Evolutionary conservation across 2,797 vertebrate genomes (phyloP).

Genomic region (Halcyon badia): DNA sequence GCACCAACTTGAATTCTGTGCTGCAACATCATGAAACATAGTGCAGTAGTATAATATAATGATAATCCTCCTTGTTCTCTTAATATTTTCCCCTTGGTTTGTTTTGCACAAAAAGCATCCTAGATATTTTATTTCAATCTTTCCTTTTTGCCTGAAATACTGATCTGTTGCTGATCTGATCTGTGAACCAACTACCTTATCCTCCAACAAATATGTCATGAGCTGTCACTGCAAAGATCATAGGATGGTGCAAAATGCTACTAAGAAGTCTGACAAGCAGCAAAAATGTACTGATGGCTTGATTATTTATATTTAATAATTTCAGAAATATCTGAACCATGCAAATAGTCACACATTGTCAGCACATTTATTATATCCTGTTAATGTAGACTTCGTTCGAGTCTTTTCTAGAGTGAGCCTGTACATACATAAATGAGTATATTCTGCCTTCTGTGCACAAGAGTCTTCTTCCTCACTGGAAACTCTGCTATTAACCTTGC

Average conservation of each 20-base stretch:
- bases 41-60: neutral
- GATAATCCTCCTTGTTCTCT: neutral
- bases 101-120: neutral
- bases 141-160: neutral
- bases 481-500: neutral
- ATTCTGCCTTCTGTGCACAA: neutral
- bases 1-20: neutral
- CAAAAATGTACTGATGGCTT: neutral
- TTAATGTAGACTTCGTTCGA: neutral
- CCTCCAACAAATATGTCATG: neutral
- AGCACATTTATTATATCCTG: neutral
- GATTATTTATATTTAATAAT: neutral
- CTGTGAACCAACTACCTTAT: neutral
- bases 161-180: neutral
- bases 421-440: neutral
- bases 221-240: neutral
- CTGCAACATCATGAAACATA: neutral
- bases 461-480: neutral
- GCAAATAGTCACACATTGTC: neutral
- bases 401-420: neutral
- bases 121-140: neutral
- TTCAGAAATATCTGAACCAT: neutral
- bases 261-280: neutral
- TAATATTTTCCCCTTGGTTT: neutral
- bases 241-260: neutral